Evolutionary conservation across 1,140 invertebrate species (phyloP), one percentile per base, ranked within the genome.

Genomic region (Cecropterus lyciades): DNA sequence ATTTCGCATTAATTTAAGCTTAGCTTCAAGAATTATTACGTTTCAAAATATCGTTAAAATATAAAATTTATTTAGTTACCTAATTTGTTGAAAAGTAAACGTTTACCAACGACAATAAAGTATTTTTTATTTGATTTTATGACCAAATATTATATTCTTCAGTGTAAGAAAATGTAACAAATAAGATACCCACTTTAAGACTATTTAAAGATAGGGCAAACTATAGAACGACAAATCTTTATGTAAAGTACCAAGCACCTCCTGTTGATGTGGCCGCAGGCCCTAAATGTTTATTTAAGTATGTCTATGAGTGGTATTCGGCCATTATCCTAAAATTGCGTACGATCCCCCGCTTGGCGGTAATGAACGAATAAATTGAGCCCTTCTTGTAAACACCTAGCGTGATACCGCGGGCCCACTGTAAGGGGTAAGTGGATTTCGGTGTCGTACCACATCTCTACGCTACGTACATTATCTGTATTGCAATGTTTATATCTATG

Each of bases 331-430:
- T 86, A 86, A 91, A 91, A 89, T 89, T 89, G 81, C 80, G 82
- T 73, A 72, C 72, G 86, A 84, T 81, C 85, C 84, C 87, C 82
- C 83, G 87, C 82, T 55, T 86, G 73, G 82, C 76, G 27, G 84
- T 91, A 91, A 91, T 91, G 89, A 91, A 89, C 87, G 76, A 87
- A 89, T 91, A 91, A 91, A 89, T 89, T 85, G 85, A 76, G 83
- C 87, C 85, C 86, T 88, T 83, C 83, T 83, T 89, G 88, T 91
- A 88, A 89, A 89, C 87, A 89, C 74, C 78, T 74, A 76, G 75
- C 77, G 80, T 80, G 80, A 72, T 82, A 81, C 80, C 78, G 72
- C 75, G 72, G 77, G 73, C 75, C 82, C 84, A 79, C 84, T 79
- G 87, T 80, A 88, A 85, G 87, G 84, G 85, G 87, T 89, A 91